These are phyloP conservation scores for Megalurothrips usitatus DNA, from an alignment of 2,888 invertebrate genomes.

Conservation along the genomic window DNA sequence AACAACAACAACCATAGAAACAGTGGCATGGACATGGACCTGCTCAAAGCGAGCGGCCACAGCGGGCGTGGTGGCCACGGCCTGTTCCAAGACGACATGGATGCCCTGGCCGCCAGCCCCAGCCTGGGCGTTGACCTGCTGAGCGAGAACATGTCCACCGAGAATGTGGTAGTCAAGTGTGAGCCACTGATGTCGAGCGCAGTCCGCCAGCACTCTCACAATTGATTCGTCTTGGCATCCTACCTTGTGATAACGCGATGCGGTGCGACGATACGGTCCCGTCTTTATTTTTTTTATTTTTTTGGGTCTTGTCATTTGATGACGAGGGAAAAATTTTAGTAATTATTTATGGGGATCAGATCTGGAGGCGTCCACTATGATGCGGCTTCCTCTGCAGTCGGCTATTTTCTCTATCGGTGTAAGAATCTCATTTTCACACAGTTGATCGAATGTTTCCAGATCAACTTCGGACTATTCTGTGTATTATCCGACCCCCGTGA, in stretches of 20 bases:
- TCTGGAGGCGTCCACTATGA: too few species aligned
- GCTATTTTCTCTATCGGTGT: too few species aligned
- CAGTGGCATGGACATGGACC: not conserved
- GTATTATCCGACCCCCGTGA: too few species aligned
- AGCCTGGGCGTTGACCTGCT: conserved; percentile 34
- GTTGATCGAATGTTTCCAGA: too few species aligned
- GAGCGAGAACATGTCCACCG: not conserved
- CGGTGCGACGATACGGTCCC: too few species aligned
- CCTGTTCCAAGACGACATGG: conserved; percentile 60
- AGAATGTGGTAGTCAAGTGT: not conserved
- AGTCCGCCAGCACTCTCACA: not conserved
- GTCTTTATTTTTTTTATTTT: too few species aligned
- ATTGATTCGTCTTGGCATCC: not conserved
- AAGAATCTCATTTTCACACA: too few species aligned
- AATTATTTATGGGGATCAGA: too few species aligned
- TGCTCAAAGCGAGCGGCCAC: not conserved
- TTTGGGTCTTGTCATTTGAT: too few species aligned
- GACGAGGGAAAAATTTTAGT: too few species aligned
- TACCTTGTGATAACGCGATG: not conserved
- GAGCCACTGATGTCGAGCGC: not conserved
- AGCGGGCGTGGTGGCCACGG: conserved; percentile 38
- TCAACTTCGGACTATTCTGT: too few species aligned
- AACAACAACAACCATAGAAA: not conserved
- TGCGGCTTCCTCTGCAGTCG: too few species aligned
- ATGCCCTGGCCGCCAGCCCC: conserved; percentile 58